Conservation (phyloP, 2,113 vertebrate genomes). For the Pimephales promelas region DNA sequence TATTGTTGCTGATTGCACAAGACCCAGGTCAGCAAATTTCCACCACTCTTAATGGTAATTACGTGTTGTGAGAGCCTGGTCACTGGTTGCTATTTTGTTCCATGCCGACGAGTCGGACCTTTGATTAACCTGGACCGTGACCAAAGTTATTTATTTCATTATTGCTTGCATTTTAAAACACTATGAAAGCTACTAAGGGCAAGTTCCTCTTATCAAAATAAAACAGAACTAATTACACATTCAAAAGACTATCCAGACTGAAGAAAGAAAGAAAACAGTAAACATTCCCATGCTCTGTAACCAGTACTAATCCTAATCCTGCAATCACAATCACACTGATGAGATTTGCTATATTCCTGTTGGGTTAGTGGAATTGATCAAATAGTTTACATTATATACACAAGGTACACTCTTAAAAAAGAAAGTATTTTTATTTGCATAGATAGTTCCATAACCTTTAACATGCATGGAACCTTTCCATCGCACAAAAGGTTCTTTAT, state of each 20-base stretch:
- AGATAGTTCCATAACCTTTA: too few species aligned
- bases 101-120: slow-evolving; percentile 7
- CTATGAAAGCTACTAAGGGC: not conserved
- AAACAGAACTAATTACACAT: slow-evolving; percentile 23
- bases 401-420: not conserved
- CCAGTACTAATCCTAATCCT: not conserved
- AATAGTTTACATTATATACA: not conserved
- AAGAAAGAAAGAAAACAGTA: not conserved
- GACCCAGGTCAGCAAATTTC: slow-evolving; percentile 32
- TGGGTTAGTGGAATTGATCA: not conserved
- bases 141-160: not conserved
- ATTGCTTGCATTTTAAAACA: not conserved
- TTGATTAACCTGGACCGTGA: slow-evolving; percentile 34
- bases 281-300: not conserved
- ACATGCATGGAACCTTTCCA: too few species aligned
- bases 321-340: not conserved
- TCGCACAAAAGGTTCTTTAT: too few species aligned
- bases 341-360: not conserved
- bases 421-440: not conserved
- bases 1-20: slow-evolving; percentile 38
- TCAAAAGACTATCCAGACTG: not conserved
- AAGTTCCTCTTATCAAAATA: not conserved
- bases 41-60: slow-evolving; percentile 34
- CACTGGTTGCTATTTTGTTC: slow-evolving; percentile 17
- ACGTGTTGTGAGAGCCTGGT: slow-evolving; percentile 1